Conservation (phyloP, 2,888 invertebrate genomes). For the Copidosoma aretas region DNA sequence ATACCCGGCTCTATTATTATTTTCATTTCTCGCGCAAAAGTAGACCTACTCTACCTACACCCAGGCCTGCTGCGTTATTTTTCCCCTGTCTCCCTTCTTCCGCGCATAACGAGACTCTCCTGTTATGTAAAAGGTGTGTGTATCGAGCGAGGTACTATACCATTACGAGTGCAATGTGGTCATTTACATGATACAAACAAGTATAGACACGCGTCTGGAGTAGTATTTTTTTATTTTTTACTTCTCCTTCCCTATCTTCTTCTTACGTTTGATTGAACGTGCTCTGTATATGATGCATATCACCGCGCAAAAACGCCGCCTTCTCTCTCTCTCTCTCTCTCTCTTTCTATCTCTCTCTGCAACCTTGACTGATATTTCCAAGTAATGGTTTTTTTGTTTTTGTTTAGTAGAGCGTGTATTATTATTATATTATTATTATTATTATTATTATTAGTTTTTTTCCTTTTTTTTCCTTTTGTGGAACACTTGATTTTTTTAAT, state of each 20-base stretch:
- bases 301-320: constrained; percentile 20
- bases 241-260: neutral
- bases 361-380: constrained; percentile 36
- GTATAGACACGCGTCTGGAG: neutral
- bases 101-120: neutral
- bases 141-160: constrained; percentile 15
- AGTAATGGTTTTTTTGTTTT: constrained; percentile 12
- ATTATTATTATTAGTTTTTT: constrained; percentile 16
- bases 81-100: constrained; percentile 3
- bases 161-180: constrained; percentile 27
- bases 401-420: constrained; percentile 51
- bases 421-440: constrained; percentile 33
- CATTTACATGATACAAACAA: constrained; percentile 30
- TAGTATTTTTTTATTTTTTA: neutral
- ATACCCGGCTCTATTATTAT: neutral
- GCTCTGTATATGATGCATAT: constrained; percentile 20
- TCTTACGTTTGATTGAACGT: constrained; percentile 26
- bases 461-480: constrained; percentile 29
- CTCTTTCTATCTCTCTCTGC: no score
- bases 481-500: constrained; percentile 19
- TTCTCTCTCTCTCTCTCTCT: no score
- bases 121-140: constrained; percentile 23
- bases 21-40: constrained; percentile 1
- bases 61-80: neutral
- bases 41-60: neutral